Evolutionary conservation across 2,888 invertebrate genomes (phyloP), one percentile per base, ranked within the genome.

Genomic region (Cryptops parisi): DNA sequence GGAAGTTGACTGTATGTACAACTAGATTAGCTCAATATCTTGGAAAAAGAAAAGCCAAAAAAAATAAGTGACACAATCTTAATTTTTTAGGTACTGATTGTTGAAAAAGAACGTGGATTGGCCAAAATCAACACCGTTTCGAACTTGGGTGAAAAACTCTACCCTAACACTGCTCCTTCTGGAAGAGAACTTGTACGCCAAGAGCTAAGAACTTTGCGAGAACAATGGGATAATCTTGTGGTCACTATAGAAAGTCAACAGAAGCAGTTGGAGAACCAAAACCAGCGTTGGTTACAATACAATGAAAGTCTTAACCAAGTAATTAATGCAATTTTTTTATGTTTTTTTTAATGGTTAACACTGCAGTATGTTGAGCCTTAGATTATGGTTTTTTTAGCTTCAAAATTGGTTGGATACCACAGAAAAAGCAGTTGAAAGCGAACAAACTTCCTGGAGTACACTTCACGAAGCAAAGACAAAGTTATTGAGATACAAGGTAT

Each of bases 151-250:
- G 94, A 96, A 64, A 82, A 84, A 66, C 78, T 94, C n/a, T 76
- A 90, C 57, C 87, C 91, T 0, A 89, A 90, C 68, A 96, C 93
- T 2, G 86, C 91, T 9, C 83, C 93, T 0, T 81, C 82, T 61
- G 94, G 94, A 0, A 78, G 94, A 57, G 94, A 96, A 68, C 78
- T 77, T 51, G 82, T 94, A 53, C 78, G 94, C n/a, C 79, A 82
- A 59, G 86, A 91, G 66, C 72, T 93, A 54, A 76, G 88, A 62
- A 74, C 78, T 24, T 76, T 87, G 17, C 78, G 88, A 61, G 85
- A 88, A 64, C 76, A 85, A 64, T 93, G 90, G 88, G 93, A 94
- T 63, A 79, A 77, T 65, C 73, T 93, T 0, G 82, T 84, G 58
- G 88, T 86, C 64, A 82, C 82, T 47, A 82, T 93, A 48, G 74